Base-by-base conservation (phyloP, 1,140 invertebrate genomes). In the Heliconius nattereri region DNA sequence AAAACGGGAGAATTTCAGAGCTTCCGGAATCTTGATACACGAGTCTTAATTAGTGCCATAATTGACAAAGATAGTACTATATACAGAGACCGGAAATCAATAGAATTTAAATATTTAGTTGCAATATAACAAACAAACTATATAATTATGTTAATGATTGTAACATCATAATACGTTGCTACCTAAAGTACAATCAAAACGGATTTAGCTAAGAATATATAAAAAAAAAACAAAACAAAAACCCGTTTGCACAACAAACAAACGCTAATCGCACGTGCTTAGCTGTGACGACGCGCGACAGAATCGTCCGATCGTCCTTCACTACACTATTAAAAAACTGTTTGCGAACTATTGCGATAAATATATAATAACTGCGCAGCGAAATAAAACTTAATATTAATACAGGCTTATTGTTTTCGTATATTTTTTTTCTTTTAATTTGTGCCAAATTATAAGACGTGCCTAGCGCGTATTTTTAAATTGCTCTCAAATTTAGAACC, bases 301-400 rank as follows among this genome's bases (percentile, higher is more conserved):
- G 83, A 85, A 86, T 84, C 76, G 79, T 81, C 78, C 83, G 52
- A 49, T 75, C 77, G 88, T 87, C 86, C 87, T 89, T 89, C 82
- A 84, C 80, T 70, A 78, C 35, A 73, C 80, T 78, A 81, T 73
- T 84, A 85, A 89, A 90, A 90, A 90, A 88, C 78, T 79, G 79
- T 84, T 79, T 79, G 78, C 74, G 76, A 85, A 86, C 49, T 71
- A 82, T 78, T 83, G 82, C 37, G 66, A 70, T 76, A 52, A 75
- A 71, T 52, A 75, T 32, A 26, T 52, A 73, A 26, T 76, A 35
- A 84, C 76, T 84, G 83, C 83, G 83, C 79, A 85, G 78, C 78
- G 74, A 32, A 52, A 57, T 75, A 52, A 37, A 72, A 75, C 71
- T 20, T 52, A 75, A 75, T 74, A 77, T 66, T 26, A 29, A 29